phyloP scores from a whole-genome alignment of 1,140 invertebrate genomes.

The Pentalonia nigronervosa region DNA sequence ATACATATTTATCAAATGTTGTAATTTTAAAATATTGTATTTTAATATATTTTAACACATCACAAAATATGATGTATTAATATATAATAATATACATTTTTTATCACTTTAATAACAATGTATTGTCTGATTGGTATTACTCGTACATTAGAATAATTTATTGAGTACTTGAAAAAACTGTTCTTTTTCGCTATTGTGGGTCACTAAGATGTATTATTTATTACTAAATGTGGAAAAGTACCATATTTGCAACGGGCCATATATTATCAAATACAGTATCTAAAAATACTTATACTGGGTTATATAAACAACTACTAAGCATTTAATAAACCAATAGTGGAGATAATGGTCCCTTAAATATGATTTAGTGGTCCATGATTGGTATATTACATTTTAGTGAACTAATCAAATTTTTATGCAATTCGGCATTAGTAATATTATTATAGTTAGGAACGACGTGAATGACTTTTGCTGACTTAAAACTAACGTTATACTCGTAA shows the following conservation, averaged over 20 bases:
- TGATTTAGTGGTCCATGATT: neutral
- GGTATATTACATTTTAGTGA: neutral
- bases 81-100: too few species aligned
- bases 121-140: too few species aligned
- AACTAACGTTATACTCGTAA: neutral
- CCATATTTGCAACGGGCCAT: neutral
- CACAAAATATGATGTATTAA: neutral
- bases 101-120: too few species aligned
- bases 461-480: neutral
- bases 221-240: neutral
- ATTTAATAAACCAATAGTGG: neutral
- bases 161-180: too few species aligned
- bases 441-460: neutral
- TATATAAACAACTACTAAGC: neutral
- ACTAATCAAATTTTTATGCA: neutral
- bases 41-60: neutral
- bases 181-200: too few species aligned
- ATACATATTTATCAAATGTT: neutral
- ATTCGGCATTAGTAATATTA: neutral
- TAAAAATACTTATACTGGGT: neutral
- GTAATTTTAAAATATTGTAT: neutral
- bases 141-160: too few species aligned
- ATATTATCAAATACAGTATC: neutral
- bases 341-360: neutral
- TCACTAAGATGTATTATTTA: too few species aligned